These are phyloP conservation scores for Gopherus evgoodei DNA, from an alignment of 2,113 vertebrate species.

Conservation along the genomic window DNA sequence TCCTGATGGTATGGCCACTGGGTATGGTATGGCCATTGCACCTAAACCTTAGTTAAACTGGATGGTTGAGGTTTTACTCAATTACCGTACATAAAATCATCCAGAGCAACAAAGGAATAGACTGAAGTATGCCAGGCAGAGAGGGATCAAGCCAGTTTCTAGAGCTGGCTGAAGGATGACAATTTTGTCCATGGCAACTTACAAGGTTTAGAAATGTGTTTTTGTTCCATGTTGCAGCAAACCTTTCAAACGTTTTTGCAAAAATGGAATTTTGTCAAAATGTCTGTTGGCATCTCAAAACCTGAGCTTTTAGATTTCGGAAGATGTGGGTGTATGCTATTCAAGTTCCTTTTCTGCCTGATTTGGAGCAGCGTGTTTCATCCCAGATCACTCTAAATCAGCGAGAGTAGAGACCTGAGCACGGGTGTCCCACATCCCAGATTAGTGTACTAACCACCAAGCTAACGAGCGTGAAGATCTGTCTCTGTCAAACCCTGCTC, in stretches of 20 bases:
- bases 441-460: not conserved
- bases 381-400: accelerated
- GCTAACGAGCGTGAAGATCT: not conserved
- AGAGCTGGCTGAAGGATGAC: not conserved
- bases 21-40: not conserved
- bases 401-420: not conserved
- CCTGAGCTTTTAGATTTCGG: not conserved
- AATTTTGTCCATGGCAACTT: accelerated
- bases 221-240: not conserved
- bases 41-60: not conserved
- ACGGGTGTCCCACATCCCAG: not conserved
- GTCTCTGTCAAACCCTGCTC: not conserved
- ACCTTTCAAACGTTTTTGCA: not conserved
- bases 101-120: not conserved
- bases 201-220: not conserved
- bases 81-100: accelerated
- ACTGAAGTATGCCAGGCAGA: accelerated
- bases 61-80: not conserved
- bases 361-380: not conserved
- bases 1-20: not conserved
- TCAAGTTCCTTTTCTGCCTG: not conserved
- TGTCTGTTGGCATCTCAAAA: not conserved
- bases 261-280: accelerated
- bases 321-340: accelerated
- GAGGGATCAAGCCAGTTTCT: not conserved